Evolutionary conservation across 2,888 invertebrate genomes (phyloP), one percentile per base, ranked within the genome.

Genomic region (Drosophila stalkeri): DNA sequence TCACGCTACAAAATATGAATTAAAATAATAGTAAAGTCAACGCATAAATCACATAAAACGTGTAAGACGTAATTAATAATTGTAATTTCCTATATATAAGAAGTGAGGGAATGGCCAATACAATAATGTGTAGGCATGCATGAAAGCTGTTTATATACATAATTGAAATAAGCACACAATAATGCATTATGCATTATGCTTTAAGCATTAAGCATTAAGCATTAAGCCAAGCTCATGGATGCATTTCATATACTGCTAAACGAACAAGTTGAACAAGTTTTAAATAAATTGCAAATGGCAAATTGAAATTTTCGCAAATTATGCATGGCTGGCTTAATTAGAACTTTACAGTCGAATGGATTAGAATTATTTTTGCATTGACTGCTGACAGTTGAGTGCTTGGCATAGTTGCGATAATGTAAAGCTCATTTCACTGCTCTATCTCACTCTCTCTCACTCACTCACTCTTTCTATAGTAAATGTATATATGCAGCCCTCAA

Each of bases 31-130:
- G 51, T 14, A 14, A n/a, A n/a, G n/a, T n/a, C 39, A 52, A 43
- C 54, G 27, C 64, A 85, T 86, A 86, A 86, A 86, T 86, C 89
- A 86, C 60, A 62, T 68, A 63, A 59, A 68, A 64, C 63, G 70
- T 75, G 65, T 79, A 68, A 76, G 75, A 67, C 74, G 71, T 80
- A 86, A 86, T 86, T 86, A 86, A 86, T 88, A 90, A 80, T 74
- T 73, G 75, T 63, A 83, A 81, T 81, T 81, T 81, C 79, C 81
- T 67, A 43, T 6, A 35, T 14, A 18, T 8, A 51, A 18, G 12
- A 49, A 18, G 23, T 3, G 27, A 0, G 6, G 31, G 5, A 41
- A n/a, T 20, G n/a, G 47, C 3, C 37, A 3, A 6, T n/a, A 6
- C 43, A 18, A 31, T 46, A n/a, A n/a, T 27, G 41, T 27, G n/a